Conservation (phyloP, 2,888 invertebrate genomes). For the Nephrotoma flavescens region DNA sequence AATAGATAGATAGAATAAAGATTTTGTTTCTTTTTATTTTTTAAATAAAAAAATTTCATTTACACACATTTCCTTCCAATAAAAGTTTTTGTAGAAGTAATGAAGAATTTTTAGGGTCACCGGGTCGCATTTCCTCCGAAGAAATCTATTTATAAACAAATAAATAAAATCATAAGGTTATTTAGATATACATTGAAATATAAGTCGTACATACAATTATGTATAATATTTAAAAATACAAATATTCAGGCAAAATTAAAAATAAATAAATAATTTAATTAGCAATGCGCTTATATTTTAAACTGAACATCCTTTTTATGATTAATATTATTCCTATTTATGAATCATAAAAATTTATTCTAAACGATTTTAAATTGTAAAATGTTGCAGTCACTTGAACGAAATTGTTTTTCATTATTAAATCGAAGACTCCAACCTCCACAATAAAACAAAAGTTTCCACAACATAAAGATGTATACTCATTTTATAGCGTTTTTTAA, state of each 20-base stretch:
- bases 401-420: too few species aligned
- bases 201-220: neutral
- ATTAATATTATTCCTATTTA: neutral
- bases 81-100: conserved; percentile 72
- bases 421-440: too few species aligned
- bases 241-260: neutral
- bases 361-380: neutral
- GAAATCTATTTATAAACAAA: conserved; percentile 42
- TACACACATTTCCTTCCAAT: conserved; percentile 40
- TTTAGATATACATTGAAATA: neutral
- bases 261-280: neutral
- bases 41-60: conserved; percentile 4
- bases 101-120: conserved; percentile 62
- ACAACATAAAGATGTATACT: too few species aligned
- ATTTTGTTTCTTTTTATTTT: neutral
- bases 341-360: neutral
- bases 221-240: neutral
- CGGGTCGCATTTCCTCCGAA: conserved; percentile 58
- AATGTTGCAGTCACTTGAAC: too few species aligned
- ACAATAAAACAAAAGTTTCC: too few species aligned
- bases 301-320: neutral
- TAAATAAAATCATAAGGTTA: neutral
- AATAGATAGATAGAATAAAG: conserved; percentile 10
- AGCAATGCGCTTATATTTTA: neutral
- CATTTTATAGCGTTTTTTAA: too few species aligned